Evolutionary conservation across 2,113 vertebrate genomes (phyloP).

Genomic region (Gambusia affinis): DNA sequence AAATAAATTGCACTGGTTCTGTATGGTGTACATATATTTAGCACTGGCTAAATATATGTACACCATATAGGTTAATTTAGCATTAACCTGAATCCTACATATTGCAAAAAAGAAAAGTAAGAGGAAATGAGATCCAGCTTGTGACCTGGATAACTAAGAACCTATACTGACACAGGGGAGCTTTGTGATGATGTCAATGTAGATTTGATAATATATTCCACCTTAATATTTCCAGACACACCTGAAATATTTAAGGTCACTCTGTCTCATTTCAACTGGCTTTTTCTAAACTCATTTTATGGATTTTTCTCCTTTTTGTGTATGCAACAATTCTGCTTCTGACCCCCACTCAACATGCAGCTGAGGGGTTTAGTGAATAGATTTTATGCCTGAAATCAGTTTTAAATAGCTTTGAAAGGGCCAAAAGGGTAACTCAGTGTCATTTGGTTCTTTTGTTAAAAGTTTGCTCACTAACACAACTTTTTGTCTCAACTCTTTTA

Average conservation of each 20-base stretch:
- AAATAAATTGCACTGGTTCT: no score
- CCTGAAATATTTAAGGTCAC: conserved; percentile 18
- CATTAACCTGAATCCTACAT: no score
- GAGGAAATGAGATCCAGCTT: neutral
- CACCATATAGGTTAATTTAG: no score
- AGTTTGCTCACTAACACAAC: neutral
- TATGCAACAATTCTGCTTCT: neutral
- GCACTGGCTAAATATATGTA: no score
- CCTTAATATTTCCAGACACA: neutral
- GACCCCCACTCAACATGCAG: conserved; percentile 7
- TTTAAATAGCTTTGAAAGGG: neutral
- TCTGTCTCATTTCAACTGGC: neutral
- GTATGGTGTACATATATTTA: no score
- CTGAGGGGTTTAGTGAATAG: neutral
- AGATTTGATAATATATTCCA: neutral
- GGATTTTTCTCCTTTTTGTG: neutral
- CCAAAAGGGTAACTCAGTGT: neutral
- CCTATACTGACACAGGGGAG: neutral
- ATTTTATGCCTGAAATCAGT: conserved; percentile 15
- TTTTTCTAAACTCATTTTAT: neutral
- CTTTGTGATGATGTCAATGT: neutral
- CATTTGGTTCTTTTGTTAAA: neutral
- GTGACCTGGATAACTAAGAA: neutral
- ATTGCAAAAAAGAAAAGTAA: neutral
- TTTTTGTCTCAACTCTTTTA: no score